Evolutionary conservation across 1,140 invertebrate genomes (phyloP), one percentile per base, ranked within the genome.

Genomic region (Steinernema khuongi): DNA sequence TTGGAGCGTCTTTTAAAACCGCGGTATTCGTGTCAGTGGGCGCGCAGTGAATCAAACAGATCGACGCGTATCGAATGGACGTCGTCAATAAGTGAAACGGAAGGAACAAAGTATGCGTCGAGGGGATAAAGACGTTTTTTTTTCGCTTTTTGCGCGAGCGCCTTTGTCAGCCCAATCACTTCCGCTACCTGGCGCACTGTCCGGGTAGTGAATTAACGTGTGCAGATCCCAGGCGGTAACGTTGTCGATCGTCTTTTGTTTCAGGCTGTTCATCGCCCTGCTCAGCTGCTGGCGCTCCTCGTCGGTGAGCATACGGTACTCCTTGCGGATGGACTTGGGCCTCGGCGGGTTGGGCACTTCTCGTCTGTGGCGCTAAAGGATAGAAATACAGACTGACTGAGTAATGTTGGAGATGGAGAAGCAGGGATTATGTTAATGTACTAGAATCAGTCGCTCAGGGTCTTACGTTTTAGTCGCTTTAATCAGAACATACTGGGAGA

Each of bases 151-250:
- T 29, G 19, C 72, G 70, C 31, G 7, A 18, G 17, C 33, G 70
- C 26, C 41, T 71, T 33, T 26, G 43, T 41, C 1, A 60, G 68
- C 67, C 18, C 33, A n/a, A 72, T 19, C 29, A 17, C 28, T 28
- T 74, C 18, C 7, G 28, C 43, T 68, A 80, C 78, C 78, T 26
- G 80, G 78, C 50, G 83, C 83, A 74, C 77, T 80, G 71, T 85
- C 83, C 36, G 83, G 83, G 75, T 84, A 84, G 71, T 84, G 83
- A 43, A 85, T 81, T 28, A 82, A 70, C 22, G 82, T 85, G 31
- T 84, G 82, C 26, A 84, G 68, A 74, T 84, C 84, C 82, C 83
- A 84, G 7, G 78, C 79, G 28, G 75, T 81, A 32, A 81, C 76
- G 67, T 85, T 85, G 67, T 84, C 83, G 18, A 84, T 83, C 41